phyloP scores from a whole-genome alignment of 64 coral and sea anemone genomes.

The Anthopleura sola region DNA sequence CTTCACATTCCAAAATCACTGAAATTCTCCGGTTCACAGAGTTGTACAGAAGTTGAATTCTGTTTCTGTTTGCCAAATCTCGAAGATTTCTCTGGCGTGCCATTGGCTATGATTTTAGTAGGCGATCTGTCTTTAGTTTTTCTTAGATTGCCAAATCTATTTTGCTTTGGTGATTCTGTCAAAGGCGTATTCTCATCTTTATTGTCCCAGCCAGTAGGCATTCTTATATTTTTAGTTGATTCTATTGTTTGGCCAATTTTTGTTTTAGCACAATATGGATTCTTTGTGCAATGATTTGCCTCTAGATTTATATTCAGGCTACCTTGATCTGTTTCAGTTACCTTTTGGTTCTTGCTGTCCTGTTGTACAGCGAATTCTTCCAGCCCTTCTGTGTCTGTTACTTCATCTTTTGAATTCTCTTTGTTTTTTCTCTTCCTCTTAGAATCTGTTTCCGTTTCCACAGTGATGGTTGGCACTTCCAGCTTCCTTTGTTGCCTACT shows the following conservation, averaged over 20 bases:
- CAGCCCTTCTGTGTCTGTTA: background rate
- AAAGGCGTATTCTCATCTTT: background rate
- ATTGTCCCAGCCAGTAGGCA: slow-evolving; percentile 7
- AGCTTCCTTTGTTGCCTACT: background rate
- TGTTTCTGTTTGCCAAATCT: background rate
- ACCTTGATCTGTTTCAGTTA: background rate
- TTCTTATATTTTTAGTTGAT: background rate
- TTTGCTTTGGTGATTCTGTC: background rate
- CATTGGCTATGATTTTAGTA: slow-evolving; percentile 18
- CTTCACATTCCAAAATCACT: slow-evolving; percentile 36
- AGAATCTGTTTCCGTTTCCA: background rate
- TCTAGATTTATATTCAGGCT: background rate
- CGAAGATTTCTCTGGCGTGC: background rate
- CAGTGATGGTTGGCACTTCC: slow-evolving; percentile 3
- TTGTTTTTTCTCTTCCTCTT: background rate
- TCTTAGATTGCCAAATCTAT: background rate
- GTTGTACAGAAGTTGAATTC: background rate
- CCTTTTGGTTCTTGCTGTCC: background rate
- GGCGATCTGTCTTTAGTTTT: slow-evolving; percentile 10
- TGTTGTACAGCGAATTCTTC: background rate
- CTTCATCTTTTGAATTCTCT: background rate
- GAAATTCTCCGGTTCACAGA: slow-evolving; percentile 23
- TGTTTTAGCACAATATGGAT: background rate
- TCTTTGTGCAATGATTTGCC: background rate
- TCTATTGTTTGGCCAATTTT: slow-evolving; percentile 6